These are phyloP conservation scores for Tholera decimalis DNA, from an alignment of 2,888 invertebrate species.

Conservation along the genomic window DNA sequence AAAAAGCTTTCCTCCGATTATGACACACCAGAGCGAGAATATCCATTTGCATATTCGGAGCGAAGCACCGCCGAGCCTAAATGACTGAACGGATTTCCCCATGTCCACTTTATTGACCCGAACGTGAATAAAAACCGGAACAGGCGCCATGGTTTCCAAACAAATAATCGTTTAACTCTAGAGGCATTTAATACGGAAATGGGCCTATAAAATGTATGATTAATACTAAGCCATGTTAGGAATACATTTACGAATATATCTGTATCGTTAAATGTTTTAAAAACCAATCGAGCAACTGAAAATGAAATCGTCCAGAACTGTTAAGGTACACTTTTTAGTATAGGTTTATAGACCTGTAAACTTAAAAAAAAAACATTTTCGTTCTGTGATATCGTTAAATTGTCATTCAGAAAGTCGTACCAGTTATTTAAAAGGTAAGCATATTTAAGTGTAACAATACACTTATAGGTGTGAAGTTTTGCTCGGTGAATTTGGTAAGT, in stretches of 20 bases:
- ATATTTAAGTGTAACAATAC: background rate
- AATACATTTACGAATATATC: no score
- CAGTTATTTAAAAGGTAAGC: background rate
- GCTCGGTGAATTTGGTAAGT: slow-evolving; percentile 26
- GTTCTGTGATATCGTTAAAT: background rate
- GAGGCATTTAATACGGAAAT: slow-evolving; percentile 51
- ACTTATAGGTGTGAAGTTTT: background rate
- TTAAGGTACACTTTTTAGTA: slow-evolving; percentile 28
- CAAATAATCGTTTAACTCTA: slow-evolving; percentile 72
- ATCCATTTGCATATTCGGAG: slow-evolving; percentile 59
- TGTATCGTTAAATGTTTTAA: no score
- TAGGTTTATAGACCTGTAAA: slow-evolving; percentile 10
- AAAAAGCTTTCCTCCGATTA: slow-evolving; percentile 35
- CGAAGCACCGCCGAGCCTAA: slow-evolving; percentile 62
- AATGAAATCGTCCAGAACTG: slow-evolving; percentile 33
- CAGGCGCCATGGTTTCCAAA: slow-evolving; percentile 66
- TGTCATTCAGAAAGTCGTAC: background rate
- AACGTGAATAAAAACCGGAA: slow-evolving; percentile 73
- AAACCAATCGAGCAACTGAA: slow-evolving; percentile 1
- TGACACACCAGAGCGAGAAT: slow-evolving; percentile 19
- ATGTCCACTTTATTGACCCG: slow-evolving; percentile 70
- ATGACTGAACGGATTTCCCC: slow-evolving; percentile 70
- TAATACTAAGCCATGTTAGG: no score
- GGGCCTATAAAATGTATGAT: slow-evolving; percentile 10
- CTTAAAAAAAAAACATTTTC: slow-evolving; percentile 16